Conservation (phyloP, 1,140 invertebrate species). For the Anoplophora glabripennis region DNA sequence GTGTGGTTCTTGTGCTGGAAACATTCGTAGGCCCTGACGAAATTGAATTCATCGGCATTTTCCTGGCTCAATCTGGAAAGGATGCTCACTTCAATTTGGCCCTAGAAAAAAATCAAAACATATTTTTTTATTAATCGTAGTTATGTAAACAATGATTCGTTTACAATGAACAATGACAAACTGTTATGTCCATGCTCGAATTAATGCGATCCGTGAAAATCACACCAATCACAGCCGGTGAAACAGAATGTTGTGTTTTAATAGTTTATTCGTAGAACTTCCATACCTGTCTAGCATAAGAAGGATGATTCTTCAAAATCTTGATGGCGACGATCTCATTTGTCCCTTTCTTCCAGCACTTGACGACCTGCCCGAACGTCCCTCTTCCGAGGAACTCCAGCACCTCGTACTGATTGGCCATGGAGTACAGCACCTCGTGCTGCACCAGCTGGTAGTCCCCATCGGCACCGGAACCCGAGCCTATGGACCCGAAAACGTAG, state of each 20-base stretch:
- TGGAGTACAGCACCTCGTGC: slow-evolving; percentile 96
- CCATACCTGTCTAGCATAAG: slow-evolving; percentile 87
- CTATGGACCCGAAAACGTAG: slow-evolving; percentile 39
- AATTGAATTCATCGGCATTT: slow-evolving; percentile 99
- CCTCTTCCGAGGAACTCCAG: slow-evolving; percentile 97
- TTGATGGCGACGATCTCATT: slow-evolving; percentile 99
- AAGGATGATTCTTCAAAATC: slow-evolving; percentile 99
- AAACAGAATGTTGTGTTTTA: no score
- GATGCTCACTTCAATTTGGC: slow-evolving; percentile 99
- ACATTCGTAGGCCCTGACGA: slow-evolving; percentile 98
- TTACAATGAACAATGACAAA: no score
- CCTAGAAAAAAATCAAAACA: slow-evolving; percentile 48
- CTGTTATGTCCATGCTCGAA: no score
- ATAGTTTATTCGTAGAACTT: neutral
- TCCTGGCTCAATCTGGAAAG: slow-evolving; percentile 96
- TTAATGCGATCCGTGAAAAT: no score
- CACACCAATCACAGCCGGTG: no score
- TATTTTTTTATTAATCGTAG: neutral
- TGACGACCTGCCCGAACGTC: slow-evolving; percentile 99
- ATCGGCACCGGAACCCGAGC: slow-evolving; percentile 76
- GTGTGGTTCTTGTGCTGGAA: slow-evolving; percentile 99
- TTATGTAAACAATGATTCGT: no score
- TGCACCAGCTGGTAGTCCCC: slow-evolving; percentile 98
- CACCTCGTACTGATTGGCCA: slow-evolving; percentile 92
- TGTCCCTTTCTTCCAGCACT: slow-evolving; percentile 99